Conservation (phyloP, 2,888 invertebrate genomes). For the Cephalotes varians region DNA sequence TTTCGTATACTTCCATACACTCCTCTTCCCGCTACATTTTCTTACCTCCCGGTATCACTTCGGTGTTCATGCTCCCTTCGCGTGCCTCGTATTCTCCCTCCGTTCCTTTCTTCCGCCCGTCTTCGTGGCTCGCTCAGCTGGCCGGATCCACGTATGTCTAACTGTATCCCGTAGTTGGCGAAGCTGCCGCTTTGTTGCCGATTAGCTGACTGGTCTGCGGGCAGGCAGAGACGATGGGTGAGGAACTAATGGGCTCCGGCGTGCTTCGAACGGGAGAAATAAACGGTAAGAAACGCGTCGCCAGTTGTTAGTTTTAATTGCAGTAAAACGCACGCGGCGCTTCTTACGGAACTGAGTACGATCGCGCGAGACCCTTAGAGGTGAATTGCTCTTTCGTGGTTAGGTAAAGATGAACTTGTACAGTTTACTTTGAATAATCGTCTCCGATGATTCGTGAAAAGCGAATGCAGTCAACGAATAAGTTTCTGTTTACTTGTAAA, state of each 20-base stretch:
- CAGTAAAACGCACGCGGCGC: conserved; percentile 27
- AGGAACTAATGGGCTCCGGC: conserved; percentile 29
- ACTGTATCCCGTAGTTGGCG: conserved; percentile 70
- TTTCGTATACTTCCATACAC: conserved; percentile 20
- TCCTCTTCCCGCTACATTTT: conserved; percentile 33
- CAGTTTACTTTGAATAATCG: not conserved
- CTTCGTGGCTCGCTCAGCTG: conserved; percentile 43
- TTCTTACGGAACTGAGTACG: conserved; percentile 30
- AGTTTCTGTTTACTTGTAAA: not conserved
- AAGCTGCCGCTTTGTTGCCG: conserved; percentile 69
- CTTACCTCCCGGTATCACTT: conserved; percentile 25
- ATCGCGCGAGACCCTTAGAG: conserved; percentile 4
- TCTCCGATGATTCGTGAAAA: not conserved
- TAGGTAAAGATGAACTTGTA: not conserved
- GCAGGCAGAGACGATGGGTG: conserved; percentile 40
- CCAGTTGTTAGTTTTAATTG: conserved; percentile 59
- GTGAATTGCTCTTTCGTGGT: not conserved
- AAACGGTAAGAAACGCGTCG: conserved; percentile 46
- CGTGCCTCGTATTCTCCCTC: conserved; percentile 30
- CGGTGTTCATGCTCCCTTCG: conserved; percentile 27
- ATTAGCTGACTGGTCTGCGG: conserved; percentile 60
- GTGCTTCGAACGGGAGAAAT: conserved; percentile 34
- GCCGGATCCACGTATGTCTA: conserved; percentile 59
- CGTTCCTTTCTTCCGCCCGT: conserved; percentile 22
- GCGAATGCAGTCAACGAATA: not conserved